Conservation (phyloP, 2,113 vertebrate genomes). For the Neotragus pygmaeus region DNA sequence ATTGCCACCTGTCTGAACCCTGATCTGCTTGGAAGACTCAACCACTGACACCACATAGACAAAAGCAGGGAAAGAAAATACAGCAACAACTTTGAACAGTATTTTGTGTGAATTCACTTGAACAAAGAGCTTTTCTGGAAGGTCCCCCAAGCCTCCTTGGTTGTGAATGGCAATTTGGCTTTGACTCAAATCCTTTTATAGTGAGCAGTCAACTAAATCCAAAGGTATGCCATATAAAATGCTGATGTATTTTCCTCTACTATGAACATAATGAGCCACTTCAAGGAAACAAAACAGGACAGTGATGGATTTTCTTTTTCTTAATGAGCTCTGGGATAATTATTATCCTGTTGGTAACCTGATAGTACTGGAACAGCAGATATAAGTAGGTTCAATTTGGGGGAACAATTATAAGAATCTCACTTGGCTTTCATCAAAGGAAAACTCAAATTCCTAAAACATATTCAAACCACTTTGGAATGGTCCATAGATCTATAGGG, state of each 20-base stretch:
- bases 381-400: neutral
- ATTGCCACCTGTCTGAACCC: neutral
- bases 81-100: neutral
- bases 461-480: neutral
- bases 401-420: neutral
- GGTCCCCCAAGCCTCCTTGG: neutral
- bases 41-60: neutral
- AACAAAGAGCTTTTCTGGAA: slow-evolving; percentile 37
- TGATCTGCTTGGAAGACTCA: neutral
- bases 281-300: slow-evolving; percentile 14
- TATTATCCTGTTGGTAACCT: slow-evolving; percentile 26
- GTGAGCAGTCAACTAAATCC: slow-evolving; percentile 11
- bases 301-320: neutral
- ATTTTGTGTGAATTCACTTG: neutral
- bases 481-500: neutral
- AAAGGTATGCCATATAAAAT: slow-evolving; percentile 11
- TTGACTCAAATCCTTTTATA: slow-evolving; percentile 17
- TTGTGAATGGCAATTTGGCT: slow-evolving; percentile 34
- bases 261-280: slow-evolving; percentile 25
- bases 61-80: neutral
- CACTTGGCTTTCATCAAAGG: neutral
- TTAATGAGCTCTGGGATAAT: slow-evolving; percentile 35
- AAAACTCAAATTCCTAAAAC: slow-evolving; percentile 23
- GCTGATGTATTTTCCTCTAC: neutral
- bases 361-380: neutral